phyloP scores from a whole-genome alignment of 1,140 invertebrate genomes.

The Bombyx mandarina region DNA sequence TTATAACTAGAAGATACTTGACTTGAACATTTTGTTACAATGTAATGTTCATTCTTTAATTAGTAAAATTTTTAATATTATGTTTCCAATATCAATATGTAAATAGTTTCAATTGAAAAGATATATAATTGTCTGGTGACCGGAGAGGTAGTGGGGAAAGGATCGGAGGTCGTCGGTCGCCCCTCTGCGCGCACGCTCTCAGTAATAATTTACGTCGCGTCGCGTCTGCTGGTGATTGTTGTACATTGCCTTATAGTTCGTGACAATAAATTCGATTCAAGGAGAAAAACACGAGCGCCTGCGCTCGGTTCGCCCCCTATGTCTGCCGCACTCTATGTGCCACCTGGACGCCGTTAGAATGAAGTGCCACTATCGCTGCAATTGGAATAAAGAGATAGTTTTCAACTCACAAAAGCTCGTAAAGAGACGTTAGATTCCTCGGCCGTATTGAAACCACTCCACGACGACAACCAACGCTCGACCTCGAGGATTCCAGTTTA shows the following conservation, averaged over 20 bases:
- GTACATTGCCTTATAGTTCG: conserved; percentile 26
- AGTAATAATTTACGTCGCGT: conserved; percentile 45
- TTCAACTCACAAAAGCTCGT: conserved; percentile 91
- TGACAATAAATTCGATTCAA: conserved; percentile 66
- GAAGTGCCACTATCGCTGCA: conserved; percentile 86
- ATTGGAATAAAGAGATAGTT: conserved; percentile 91
- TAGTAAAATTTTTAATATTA: too few relatives aligned
- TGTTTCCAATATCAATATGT: too few relatives aligned
- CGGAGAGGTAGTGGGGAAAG: conserved; percentile 32
- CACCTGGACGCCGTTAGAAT: conserved; percentile 66
- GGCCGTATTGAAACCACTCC: conserved; percentile 20
- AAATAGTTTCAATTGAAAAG: not conserved
- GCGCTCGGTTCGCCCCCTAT: conserved; percentile 60
- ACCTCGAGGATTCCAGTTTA: conserved; percentile 48
- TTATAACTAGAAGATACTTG: too few relatives aligned
- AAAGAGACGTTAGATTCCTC: conserved; percentile 79
- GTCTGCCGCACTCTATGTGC: conserved; percentile 62
- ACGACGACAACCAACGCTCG: conserved; percentile 56
- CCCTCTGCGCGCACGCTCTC: conserved; percentile 38
- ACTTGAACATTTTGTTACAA: too few relatives aligned
- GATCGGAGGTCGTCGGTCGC: conserved; percentile 19
- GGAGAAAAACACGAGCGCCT: conserved; percentile 49
- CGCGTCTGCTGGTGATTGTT: conserved; percentile 45
- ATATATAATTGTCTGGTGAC: conserved; percentile 1
- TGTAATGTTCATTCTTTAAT: too few relatives aligned